These are phyloP conservation scores for Notospermus geniculatus DNA, from an alignment of 1,140 invertebrate genomes.

Conservation along the genomic window DNA sequence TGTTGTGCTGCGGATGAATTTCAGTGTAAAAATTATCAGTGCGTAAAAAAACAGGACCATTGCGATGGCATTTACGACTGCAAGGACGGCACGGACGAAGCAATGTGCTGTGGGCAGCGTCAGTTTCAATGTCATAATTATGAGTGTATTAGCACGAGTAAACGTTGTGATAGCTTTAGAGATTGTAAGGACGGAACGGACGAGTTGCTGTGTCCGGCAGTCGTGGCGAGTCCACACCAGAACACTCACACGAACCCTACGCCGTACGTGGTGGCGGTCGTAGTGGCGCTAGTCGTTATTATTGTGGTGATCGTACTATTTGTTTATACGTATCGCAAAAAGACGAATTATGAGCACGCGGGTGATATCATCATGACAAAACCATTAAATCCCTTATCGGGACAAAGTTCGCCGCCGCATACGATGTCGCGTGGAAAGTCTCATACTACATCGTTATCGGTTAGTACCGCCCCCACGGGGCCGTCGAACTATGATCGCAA, in stretches of 20 bases:
- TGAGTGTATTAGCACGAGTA: constrained; percentile 1
- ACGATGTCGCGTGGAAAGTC: constrained; percentile 36
- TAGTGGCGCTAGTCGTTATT: constrained; percentile 42
- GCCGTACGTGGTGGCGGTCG: constrained; percentile 45
- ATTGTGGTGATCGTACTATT: constrained; percentile 43
- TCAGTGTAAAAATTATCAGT: constrained; percentile 24
- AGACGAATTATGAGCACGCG: constrained; percentile 29
- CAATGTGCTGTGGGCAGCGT: not conserved
- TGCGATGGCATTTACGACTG: constrained; percentile 32
- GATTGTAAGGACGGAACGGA: constrained; percentile 78
- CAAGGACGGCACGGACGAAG: constrained; percentile 30
- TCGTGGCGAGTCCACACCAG: constrained; percentile 11
- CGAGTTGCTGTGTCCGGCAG: constrained; percentile 71
- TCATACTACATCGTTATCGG: constrained; percentile 32
- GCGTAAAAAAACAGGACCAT: constrained; percentile 18
- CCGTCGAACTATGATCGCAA: constrained; percentile 67
- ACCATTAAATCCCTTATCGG: constrained; percentile 32
- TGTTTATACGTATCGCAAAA: constrained; percentile 37
- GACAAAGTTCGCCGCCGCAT: constrained; percentile 26
- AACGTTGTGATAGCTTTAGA: constrained; percentile 57
- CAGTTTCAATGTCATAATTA: constrained; percentile 3
- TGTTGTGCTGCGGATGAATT: constrained; percentile 49
- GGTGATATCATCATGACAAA: constrained; percentile 43
- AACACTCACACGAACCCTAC: constrained; percentile 24
- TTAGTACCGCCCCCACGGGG: constrained; percentile 21